These are phyloP conservation scores for Nerophis ophidion DNA, from an alignment of 2,113 vertebrate genomes.

Conservation along the genomic window DNA sequence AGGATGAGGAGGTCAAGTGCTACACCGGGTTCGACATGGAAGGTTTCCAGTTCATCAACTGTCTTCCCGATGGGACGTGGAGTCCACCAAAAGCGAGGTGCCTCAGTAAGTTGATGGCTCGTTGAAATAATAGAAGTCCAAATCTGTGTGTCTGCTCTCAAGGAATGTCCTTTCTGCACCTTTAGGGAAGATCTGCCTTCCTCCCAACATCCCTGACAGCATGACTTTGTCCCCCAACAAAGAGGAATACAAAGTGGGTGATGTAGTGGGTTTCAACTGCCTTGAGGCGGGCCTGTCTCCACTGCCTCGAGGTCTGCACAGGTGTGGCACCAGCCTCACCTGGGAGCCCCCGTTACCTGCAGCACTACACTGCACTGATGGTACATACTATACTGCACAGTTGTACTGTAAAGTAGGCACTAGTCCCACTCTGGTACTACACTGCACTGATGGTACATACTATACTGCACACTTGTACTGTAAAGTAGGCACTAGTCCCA, in stretches of 20 bases:
- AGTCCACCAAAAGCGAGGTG: conserved; percentile 66
- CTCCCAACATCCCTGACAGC: conserved; percentile 65
- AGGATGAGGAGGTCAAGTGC: conserved; percentile 82
- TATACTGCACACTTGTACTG: too few relatives aligned
- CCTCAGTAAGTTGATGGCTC: conserved; percentile 66
- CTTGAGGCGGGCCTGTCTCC: conserved; percentile 36
- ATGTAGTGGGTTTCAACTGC: conserved; percentile 74
- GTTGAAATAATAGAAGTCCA: background rate
- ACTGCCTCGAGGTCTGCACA: conserved; percentile 60
- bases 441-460: too few relatives aligned
- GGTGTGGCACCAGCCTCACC: conserved; percentile 67
- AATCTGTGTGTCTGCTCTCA: background rate
- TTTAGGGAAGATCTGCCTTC: conserved; percentile 73
- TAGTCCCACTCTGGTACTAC: too few relatives aligned
- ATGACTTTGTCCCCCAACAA: conserved; percentile 69
- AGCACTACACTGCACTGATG: conserved; percentile 74
- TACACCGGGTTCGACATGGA: conserved; percentile 73
- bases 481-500: too few relatives aligned
- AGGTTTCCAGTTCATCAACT: conserved; percentile 81
- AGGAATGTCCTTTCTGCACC: conserved; percentile 15
- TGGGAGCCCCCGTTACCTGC: conserved; percentile 77
- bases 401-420: too few relatives aligned
- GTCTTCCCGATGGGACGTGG: conserved; percentile 82
- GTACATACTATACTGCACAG: conserved; percentile 41
- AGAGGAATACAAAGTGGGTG: conserved; percentile 70